Percentiles rank a stretch among this genome's conserved stretches.
Evolutionary conservation across 2,797 vertebrate species (phyloP).

Genomic region (Masticophis lateralis): DNA sequence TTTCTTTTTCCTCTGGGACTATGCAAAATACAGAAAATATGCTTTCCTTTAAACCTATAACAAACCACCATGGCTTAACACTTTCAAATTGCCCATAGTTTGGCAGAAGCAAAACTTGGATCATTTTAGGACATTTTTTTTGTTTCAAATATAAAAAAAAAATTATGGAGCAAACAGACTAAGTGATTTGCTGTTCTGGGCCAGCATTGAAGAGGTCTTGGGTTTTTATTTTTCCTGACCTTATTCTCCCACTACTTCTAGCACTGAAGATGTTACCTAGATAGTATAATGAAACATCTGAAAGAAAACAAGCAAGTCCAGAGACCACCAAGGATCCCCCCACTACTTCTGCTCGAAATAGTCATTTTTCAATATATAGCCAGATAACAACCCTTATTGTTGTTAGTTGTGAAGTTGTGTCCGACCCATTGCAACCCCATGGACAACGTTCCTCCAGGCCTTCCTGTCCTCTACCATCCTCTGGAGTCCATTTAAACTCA

Average conservation of each 20-base stretch:
- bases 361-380: not conserved
- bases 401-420: too few species aligned
- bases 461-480: too few species aligned
- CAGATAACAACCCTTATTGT: not conserved
- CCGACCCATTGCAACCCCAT: too few species aligned
- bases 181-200: not conserved
- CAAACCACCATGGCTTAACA: not conserved
- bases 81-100: not conserved
- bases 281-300: too few species aligned
- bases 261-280: too few species aligned
- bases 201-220: not conserved
- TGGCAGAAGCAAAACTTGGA: not conserved
- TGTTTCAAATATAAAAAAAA: not conserved
- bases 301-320: too few species aligned
- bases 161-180: not conserved
- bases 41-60: not conserved
- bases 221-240: not conserved
- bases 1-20: not conserved
- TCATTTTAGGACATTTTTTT: not conserved
- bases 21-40: not conserved
- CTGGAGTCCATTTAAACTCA: too few species aligned
- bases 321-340: too few species aligned
- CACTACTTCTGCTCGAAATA: not conserved
- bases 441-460: too few species aligned
- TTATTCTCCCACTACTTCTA: not conserved